These are phyloP conservation scores for Frankliniella intonsa DNA, from an alignment of 2,888 invertebrate species.

Conservation along the genomic window DNA sequence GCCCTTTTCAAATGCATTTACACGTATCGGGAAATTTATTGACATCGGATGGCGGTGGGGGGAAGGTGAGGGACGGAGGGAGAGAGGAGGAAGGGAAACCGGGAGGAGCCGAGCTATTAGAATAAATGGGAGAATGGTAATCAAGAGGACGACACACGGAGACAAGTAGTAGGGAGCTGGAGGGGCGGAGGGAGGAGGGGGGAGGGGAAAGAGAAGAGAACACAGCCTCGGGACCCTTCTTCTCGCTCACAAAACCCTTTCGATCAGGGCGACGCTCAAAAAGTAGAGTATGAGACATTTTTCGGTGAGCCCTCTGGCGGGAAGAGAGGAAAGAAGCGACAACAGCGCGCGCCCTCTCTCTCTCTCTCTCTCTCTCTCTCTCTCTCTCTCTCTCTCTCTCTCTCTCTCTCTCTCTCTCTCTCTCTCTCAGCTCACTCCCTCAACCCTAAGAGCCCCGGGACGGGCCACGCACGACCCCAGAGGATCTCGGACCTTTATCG, in stretches of 20 bases:
- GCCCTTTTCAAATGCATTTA: no score
- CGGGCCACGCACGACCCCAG: no score
- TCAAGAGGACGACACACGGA: neutral
- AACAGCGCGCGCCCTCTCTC: neutral
- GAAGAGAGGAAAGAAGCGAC: no score
- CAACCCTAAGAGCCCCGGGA: no score
- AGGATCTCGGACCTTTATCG: neutral
- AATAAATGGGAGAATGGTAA: slow-evolving; percentile 23
- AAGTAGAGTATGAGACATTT: no score
- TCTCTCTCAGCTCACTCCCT: no score
- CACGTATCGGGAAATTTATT: no score
- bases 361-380: neutral
- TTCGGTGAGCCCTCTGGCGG: no score
- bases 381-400: neutral
- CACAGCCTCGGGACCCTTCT: neutral
- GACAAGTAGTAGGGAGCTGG: neutral
- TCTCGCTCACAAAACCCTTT: no score
- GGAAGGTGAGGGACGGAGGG: neutral
- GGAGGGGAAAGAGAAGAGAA: neutral
- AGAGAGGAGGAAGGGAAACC: neutral
- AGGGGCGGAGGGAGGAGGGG: neutral
- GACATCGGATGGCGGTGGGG: no score
- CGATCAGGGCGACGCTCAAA: no score
- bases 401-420: no score
- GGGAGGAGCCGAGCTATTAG: neutral